Base-by-base conservation (phyloP, 2,113 vertebrate genomes). In the Perca flavescens region DNA sequence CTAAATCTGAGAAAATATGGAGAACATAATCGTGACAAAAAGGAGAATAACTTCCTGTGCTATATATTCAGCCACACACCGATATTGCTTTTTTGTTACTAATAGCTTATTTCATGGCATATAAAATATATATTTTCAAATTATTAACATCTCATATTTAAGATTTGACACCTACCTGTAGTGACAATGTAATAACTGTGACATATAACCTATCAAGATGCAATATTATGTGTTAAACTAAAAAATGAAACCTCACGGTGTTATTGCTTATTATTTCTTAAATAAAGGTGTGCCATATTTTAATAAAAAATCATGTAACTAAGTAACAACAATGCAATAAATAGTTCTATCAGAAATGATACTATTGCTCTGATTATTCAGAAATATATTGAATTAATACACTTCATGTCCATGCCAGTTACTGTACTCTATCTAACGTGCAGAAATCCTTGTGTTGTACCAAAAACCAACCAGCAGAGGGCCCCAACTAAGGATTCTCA, bases 381-480 rank as follows among this genome's bases (percentile, higher is more conserved):
- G 17, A 11, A n/a, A 36, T 53, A 14, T 49, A 17, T 2, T 16
- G 21, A 40, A 17, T 58, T 15, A 25, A 58, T 28, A 28, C 31
- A 12, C 21, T n/a, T 64, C 1, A 49, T 22, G 19, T 46, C n/a
- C 9, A 52, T 80, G 3, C 16, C 14, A 9, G 22, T 43, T 40
- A 17, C 28, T 34, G 28, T 21, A 52, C 67, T 61, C 1, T 6
- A 16, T 46, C 8, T 16, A 40, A 54, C 13, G 1, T 61, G 17
- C 36, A 52, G 15, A 47, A 58, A 31, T 34, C 9, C 2, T 16
- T 11, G 1, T 60, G 22, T 56, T 72, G 6, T 87, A 63, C 56
- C 7, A 57, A 57, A 43, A 36, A 63, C 2, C 57, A 21, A 62
- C 77, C 93, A 93, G 79, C 83, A 92, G 92, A 86, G 77, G 83